Base-by-base conservation (phyloP, 2,113 vertebrate species). In the Panthera leo region DNA sequence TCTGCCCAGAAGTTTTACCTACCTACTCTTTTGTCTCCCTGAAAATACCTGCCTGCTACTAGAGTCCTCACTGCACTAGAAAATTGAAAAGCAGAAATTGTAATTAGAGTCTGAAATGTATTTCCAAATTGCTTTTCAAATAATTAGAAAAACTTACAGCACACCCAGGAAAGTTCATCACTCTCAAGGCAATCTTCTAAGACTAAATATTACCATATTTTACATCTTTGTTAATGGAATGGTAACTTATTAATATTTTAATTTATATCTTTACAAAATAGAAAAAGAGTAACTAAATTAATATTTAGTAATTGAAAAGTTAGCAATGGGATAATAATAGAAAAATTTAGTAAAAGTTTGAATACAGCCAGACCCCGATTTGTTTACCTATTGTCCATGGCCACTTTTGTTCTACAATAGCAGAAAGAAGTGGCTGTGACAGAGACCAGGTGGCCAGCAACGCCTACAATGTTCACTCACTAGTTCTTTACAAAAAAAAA, bases 101-200 rank as follows among this genome's bases (percentile, higher is more conserved):
- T 55, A 84, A 78, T 75, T 90, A 53, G 45, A 84, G 42, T 53
- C 75, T 48, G 51, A 58, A 91, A 63, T 48, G 3, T 45, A n/a
- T 86, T 86, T 80, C 61, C 70, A 91, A 79, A 73, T 58, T 73
- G 84, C 34, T 89, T 85, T 80, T 25, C 70, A 86, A 85, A 80
- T 80, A 95, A 36, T 89, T 76, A 42, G 61, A 55, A 88, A 16
- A 84, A 58, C 31, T 75, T 29, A 58, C 8, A 89, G 12, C 31
- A 63, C 34, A 51, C 15, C 25, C 25, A 27, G 29, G 45, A 71
- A 94, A 42, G n/a, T 34, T 16, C 51, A 48, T 23, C 27, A 70
- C 29, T 70, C 42, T 94, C 48, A 87, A 78, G 10, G 51, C 15
- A 23, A 68, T 89, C 23, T 48, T 94, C 71, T 36, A 73, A 85